Percentiles rank a stretch among this genome's conserved stretches.
phyloP scores from a whole-genome alignment of 2,113 vertebrate genomes.

The Dasyurus viverrinus region DNA sequence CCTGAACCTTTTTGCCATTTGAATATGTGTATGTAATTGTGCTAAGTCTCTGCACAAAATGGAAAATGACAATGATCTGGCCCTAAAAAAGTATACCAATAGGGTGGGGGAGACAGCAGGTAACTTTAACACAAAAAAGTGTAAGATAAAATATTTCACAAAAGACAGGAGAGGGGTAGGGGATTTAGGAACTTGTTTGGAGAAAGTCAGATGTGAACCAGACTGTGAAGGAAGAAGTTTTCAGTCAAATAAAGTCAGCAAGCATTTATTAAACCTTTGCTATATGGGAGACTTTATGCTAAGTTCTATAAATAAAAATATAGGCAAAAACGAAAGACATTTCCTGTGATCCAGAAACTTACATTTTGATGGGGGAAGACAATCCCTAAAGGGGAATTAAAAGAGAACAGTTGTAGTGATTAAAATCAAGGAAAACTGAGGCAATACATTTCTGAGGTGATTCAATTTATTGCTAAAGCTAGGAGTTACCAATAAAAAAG shows the following conservation, averaged over 20 bases:
- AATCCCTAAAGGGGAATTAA: not conserved
- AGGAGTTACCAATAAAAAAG: not conserved
- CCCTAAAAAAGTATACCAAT: not conserved
- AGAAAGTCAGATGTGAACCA: not conserved
- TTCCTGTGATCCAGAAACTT: not conserved
- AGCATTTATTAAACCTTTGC: not conserved
- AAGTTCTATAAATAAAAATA: not conserved
- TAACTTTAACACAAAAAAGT: not conserved
- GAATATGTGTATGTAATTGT: not conserved
- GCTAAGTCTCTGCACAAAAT: not conserved
- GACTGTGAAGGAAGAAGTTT: not conserved
- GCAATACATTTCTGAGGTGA: not conserved
- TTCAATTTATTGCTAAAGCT: not conserved
- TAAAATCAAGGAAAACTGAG: not conserved
- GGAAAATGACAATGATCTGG: not conserved
- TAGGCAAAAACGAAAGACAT: not conserved
- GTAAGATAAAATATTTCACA: not conserved
- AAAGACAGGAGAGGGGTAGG: not conserved
- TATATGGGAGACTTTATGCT: not conserved
- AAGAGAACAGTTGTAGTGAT: not conserved
- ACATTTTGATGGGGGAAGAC: not conserved
- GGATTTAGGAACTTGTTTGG: not conserved
- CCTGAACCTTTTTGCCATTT: not conserved
- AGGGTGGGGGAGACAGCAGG: not conserved
- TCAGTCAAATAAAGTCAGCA: not conserved